phyloP scores from a whole-genome alignment of 2,888 invertebrate species.

The Apomyelois bistriatella region DNA sequence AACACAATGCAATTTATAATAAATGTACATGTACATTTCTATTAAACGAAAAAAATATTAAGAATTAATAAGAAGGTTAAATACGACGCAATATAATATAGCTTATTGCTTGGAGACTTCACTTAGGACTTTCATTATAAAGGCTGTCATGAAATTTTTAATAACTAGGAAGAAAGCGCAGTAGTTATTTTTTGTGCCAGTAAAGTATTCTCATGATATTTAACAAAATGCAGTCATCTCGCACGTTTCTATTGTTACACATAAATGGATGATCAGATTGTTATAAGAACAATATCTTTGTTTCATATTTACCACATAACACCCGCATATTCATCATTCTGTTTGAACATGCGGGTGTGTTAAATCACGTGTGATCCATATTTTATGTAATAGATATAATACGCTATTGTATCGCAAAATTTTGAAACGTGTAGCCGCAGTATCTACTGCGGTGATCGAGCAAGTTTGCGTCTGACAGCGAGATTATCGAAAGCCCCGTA shows the following conservation, averaged over 20 bases:
- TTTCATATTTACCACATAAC: background rate
- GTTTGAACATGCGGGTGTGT: background rate
- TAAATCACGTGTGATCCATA: background rate
- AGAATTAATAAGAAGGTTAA: background rate
- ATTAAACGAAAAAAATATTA: background rate
- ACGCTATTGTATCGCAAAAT: slow-evolving; percentile 19
- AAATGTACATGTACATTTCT: background rate
- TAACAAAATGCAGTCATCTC: slow-evolving; percentile 1
- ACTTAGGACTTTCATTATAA: slow-evolving; percentile 4
- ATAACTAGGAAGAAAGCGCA: slow-evolving; percentile 3
- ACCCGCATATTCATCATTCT: slow-evolving; percentile 3
- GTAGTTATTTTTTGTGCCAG: background rate
- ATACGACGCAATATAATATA: background rate
- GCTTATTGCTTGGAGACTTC: background rate
- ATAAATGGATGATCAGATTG: slow-evolving; percentile 4
- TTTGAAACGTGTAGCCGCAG: slow-evolving; percentile 33
- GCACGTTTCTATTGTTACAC: background rate
- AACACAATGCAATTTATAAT: background rate
- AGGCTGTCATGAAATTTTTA: slow-evolving; percentile 8
- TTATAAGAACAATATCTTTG: background rate
- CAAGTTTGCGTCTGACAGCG: slow-evolving; percentile 58
- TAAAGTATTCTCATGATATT: background rate
- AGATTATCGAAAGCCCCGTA: slow-evolving; percentile 53
- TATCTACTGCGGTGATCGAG: slow-evolving; percentile 40
- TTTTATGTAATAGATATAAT: background rate